phyloP scores from a whole-genome alignment of 2,113 vertebrate species.

The Pygoscelis antarcticus region DNA sequence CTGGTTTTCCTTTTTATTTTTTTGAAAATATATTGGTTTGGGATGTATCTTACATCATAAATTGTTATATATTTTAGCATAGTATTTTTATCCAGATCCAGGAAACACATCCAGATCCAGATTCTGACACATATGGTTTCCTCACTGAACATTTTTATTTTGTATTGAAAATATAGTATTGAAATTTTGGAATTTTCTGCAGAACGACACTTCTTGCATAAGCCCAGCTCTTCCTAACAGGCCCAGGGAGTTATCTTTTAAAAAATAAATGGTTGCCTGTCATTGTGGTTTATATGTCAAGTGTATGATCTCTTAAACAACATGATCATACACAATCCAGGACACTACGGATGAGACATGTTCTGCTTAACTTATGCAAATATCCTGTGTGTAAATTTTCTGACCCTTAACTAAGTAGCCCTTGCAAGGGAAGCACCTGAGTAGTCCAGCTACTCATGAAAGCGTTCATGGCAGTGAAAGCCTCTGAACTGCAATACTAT shows the following conservation, averaged over 20 bases:
- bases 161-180: background rate
- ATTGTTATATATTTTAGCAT: background rate
- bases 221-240: background rate
- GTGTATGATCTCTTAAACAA: background rate
- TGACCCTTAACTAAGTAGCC: background rate
- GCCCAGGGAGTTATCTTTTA: accelerated
- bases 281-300: accelerated
- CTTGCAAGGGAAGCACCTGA: background rate
- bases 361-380: background rate
- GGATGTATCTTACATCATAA: background rate
- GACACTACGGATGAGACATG: background rate
- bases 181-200: background rate
- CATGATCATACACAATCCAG: background rate
- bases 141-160: background rate
- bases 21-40: background rate
- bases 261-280: background rate
- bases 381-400: background rate
- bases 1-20: background rate
- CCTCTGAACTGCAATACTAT: background rate
- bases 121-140: background rate
- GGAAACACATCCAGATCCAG: background rate
- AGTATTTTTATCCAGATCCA: background rate
- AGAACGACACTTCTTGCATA: background rate
- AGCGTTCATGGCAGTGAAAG: background rate
- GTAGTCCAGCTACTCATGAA: background rate